Evolutionary conservation across 2,888 invertebrate genomes (phyloP).

Genomic region (Eucera pruinosa): DNA sequence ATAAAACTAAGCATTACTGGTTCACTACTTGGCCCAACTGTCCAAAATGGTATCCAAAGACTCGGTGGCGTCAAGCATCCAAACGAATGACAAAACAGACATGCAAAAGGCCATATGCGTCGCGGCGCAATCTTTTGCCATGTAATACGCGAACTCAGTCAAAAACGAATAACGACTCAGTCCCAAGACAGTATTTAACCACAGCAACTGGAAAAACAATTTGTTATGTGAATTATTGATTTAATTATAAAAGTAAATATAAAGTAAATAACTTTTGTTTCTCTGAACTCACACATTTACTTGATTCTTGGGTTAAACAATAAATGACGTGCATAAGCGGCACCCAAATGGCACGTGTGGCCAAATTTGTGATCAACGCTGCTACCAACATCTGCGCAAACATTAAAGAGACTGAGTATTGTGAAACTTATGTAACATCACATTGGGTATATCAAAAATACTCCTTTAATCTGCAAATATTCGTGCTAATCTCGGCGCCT

Average conservation of each 20-base stretch:
- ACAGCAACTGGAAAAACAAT: slow-evolving; percentile 66
- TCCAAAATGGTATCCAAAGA: slow-evolving; percentile 80
- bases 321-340: slow-evolving; percentile 78
- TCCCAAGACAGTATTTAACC: slow-evolving; percentile 74
- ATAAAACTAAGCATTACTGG: slow-evolving; percentile 55
- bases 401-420: slow-evolving; percentile 6
- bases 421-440: not conserved
- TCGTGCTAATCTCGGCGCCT: no score
- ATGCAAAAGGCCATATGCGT: slow-evolving; percentile 77
- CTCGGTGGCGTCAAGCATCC: slow-evolving; percentile 83
- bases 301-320: slow-evolving; percentile 80
- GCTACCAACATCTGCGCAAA: slow-evolving; percentile 79
- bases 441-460: no score
- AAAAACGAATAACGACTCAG: slow-evolving; percentile 72
- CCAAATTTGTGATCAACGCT: slow-evolving; percentile 80
- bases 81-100: slow-evolving; percentile 79
- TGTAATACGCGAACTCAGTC: slow-evolving; percentile 72
- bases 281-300: slow-evolving; percentile 75
- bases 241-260: no score
- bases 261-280: not conserved
- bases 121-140: slow-evolving; percentile 75
- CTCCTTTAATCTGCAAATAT: no score
- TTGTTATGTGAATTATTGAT: not conserved
- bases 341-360: slow-evolving; percentile 79
- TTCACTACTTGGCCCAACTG: slow-evolving; percentile 77